phyloP scores from a whole-genome alignment of 2,113 vertebrate species.

The Paradisaea rubra region DNA sequence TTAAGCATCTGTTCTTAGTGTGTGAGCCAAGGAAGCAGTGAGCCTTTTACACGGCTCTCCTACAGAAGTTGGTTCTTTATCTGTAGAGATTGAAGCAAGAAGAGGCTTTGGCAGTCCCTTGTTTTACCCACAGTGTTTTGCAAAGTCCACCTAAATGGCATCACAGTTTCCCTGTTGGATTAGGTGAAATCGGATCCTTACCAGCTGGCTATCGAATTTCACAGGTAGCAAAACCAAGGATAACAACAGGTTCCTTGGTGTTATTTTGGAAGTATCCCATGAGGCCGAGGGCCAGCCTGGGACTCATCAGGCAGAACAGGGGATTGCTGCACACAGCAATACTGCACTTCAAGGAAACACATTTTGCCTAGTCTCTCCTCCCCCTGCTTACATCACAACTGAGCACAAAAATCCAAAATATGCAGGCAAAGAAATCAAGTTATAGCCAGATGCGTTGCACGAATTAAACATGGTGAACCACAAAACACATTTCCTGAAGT shows the following conservation, averaged over 20 bases:
- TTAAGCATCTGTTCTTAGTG: neutral
- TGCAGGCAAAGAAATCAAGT: constrained; percentile 57
- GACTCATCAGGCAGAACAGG: neutral
- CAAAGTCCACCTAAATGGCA: neutral
- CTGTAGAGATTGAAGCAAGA: neutral
- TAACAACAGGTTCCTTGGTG: neutral
- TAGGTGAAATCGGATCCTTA: constrained; percentile 40
- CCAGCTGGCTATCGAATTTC: constrained; percentile 23
- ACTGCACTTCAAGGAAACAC: neutral
- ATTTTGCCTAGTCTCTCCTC: neutral
- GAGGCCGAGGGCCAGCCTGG: neutral
- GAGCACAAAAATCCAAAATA: constrained; percentile 24
- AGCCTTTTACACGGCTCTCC: neutral
- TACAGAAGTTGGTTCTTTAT: neutral
- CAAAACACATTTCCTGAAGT: neutral
- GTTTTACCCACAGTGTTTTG: neutral
- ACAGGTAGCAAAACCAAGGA: constrained; percentile 56
- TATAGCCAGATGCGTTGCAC: constrained; percentile 32
- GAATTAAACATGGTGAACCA: neutral
- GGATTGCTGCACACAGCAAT: neutral
- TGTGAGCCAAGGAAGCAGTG: neutral
- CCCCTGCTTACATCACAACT: accelerated
- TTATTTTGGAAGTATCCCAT: neutral
- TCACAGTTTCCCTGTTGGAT: neutral
- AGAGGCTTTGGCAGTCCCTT: neutral